phyloP scores from a whole-genome alignment of 2,888 invertebrate genomes.

The Rhingia campestris region DNA sequence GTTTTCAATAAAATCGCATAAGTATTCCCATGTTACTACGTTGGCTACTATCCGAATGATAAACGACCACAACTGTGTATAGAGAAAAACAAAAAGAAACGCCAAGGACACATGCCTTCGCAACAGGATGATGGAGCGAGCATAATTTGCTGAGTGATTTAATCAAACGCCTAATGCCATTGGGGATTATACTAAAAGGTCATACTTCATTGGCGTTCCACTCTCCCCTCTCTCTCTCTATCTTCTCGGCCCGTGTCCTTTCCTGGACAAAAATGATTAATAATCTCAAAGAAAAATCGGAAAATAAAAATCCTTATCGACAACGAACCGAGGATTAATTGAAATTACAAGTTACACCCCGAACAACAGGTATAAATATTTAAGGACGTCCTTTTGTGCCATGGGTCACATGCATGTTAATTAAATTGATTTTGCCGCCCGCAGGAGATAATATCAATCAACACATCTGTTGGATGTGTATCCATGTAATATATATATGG shows the following conservation, averaged over 20 bases:
- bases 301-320: background rate
- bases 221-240: background rate
- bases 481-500: too few relatives aligned
- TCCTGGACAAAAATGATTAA: too few relatives aligned
- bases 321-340: background rate
- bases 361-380: too few relatives aligned
- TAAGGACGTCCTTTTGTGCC: background rate
- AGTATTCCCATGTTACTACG: constrained; percentile 24
- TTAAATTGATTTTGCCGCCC: background rate
- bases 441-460: background rate
- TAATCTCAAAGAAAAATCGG: too few relatives aligned
- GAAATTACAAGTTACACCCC: background rate
- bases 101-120: too few relatives aligned
- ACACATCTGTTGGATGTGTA: too few relatives aligned
- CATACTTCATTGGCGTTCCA: constrained; percentile 15
- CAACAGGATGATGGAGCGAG: too few relatives aligned
- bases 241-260: background rate
- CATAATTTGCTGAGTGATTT: constrained; percentile 27
- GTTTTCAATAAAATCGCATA: constrained; percentile 9
- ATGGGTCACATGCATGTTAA: background rate
- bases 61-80: constrained; percentile 2
- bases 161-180: constrained; percentile 56
- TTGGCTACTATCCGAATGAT: constrained; percentile 32
- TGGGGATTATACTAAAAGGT: constrained; percentile 44
- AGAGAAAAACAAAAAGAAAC: background rate